Percentiles rank a stretch among this genome's conserved stretches.
phyloP scores from a whole-genome alignment of 2,888 invertebrate species.

The Macrostomum cliftonense region DNA sequence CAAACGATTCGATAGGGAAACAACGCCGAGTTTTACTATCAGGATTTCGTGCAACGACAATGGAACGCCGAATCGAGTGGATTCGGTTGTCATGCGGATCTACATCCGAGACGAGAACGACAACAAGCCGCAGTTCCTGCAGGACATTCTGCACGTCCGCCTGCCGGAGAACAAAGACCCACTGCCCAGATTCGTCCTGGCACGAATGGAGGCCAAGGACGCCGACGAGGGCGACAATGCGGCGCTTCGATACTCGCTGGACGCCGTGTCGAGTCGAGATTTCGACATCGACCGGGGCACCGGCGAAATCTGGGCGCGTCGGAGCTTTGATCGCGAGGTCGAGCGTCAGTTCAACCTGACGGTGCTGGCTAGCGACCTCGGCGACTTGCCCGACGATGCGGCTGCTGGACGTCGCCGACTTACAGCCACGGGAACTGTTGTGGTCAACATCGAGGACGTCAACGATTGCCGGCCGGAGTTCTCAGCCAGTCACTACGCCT shows the following conservation, averaged over 20 bases:
- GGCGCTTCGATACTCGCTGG: constrained; percentile 1
- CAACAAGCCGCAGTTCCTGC: constrained; percentile 1
- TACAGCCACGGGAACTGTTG: constrained; percentile 2
- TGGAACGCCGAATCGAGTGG: not conserved
- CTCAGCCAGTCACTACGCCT: constrained; percentile 2
- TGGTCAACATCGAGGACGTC: constrained; percentile 6
- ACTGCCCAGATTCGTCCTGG: not conserved
- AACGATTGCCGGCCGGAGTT: constrained; percentile 8
- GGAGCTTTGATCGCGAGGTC: constrained; percentile 6
- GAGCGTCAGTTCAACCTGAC: constrained; percentile 3
- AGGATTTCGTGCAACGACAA: constrained; percentile 5
- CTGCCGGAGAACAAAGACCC: not conserved
- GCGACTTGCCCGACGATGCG: not conserved
- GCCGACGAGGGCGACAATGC: constrained; percentile 3
- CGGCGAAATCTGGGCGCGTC: not conserved
- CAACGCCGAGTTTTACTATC: not conserved
- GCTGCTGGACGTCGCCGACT: not conserved
- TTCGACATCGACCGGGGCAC: constrained; percentile 4
- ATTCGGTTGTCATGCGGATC: not conserved
- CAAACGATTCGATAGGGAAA: constrained; percentile 5
- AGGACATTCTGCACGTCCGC: not conserved
- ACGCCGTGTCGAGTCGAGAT: not conserved
- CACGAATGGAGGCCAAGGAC: constrained; percentile 1
- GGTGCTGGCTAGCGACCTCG: constrained; percentile 1
- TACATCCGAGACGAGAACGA: constrained; percentile 6